Evolutionary conservation across 2,888 invertebrate species (phyloP).

Genomic region (Amblyjoppa proteus): DNA sequence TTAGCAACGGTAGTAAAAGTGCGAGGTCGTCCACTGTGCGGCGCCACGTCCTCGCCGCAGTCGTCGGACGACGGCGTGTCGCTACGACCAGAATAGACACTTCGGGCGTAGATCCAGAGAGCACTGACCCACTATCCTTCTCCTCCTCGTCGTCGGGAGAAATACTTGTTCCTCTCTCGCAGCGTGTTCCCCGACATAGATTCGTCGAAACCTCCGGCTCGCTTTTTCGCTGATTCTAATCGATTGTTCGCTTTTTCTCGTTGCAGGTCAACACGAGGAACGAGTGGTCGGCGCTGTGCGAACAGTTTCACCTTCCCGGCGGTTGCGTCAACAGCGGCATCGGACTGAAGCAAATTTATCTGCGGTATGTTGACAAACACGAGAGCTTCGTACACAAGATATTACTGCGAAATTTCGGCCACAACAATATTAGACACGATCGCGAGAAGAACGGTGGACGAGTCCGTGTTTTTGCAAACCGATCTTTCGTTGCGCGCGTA

Average conservation of each 20-base stretch:
- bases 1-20: constrained; percentile 43
- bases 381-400: not conserved
- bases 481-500: no score
- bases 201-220: constrained; percentile 6
- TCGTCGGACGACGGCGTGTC: constrained; percentile 68
- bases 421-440: no score
- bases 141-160: constrained; percentile 40
- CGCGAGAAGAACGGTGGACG: no score
- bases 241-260: constrained; percentile 62
- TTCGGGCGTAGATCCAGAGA: constrained; percentile 80
- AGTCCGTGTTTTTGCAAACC: no score
- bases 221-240: constrained; percentile 29
- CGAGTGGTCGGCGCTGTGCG: constrained; percentile 94
- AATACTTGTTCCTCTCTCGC: not conserved
- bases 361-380: constrained; percentile 87
- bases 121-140: constrained; percentile 82
- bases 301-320: constrained; percentile 91
- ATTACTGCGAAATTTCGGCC: no score
- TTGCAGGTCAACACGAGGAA: constrained; percentile 94
- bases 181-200: not conserved
- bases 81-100: constrained; percentile 78
- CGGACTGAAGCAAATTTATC: constrained; percentile 93
- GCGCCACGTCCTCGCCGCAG: constrained; percentile 74
- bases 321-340: constrained; percentile 96
- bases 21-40: constrained; percentile 74